Percentiles rank a stretch among this genome's conserved stretches.
Conservation (phyloP, 2,888 invertebrate genomes). For the Chymomyza fuscimana region DNA sequence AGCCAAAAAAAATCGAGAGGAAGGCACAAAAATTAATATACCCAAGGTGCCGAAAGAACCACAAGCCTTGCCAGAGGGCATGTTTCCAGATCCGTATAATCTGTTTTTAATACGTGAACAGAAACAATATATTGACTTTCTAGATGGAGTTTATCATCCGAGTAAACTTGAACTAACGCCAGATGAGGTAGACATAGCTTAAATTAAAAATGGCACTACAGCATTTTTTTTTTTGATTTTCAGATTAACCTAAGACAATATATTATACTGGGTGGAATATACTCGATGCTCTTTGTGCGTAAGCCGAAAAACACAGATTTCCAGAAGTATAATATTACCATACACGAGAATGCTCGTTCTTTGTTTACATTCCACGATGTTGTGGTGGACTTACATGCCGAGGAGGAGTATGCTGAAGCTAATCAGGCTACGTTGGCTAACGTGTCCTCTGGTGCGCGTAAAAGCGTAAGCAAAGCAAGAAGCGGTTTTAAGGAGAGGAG, state of each 20-base stretch:
- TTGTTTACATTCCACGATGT: slow-evolving; percentile 36
- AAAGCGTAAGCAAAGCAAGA: too few relatives aligned
- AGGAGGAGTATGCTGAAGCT: not conserved
- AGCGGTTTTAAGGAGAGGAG: not conserved
- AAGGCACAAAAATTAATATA: not conserved
- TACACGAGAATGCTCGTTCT: slow-evolving; percentile 56
- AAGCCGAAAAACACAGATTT: slow-evolving; percentile 62
- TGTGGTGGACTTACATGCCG: not conserved
- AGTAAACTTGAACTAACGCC: slow-evolving; percentile 38
- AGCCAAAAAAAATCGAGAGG: not conserved
- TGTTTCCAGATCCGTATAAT: slow-evolving; percentile 61
- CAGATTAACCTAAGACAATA: slow-evolving; percentile 75
- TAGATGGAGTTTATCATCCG: slow-evolving; percentile 53
- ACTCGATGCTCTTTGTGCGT: slow-evolving; percentile 62
- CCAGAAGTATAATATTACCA: slow-evolving; percentile 62
- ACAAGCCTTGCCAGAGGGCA: slow-evolving; percentile 34
- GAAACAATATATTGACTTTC: slow-evolving; percentile 42
- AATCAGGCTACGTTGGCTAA: too few relatives aligned
- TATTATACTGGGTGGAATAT: slow-evolving; percentile 74
- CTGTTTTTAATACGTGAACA: slow-evolving; percentile 57
- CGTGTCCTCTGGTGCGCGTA: too few relatives aligned
- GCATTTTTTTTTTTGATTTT: not conserved
- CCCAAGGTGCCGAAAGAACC: slow-evolving; percentile 50
- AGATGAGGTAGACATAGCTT: slow-evolving; percentile 57
- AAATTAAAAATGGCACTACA: not conserved